phyloP scores from a whole-genome alignment of 2,797 vertebrate species.

The Pseudomugil gertrudae region DNA sequence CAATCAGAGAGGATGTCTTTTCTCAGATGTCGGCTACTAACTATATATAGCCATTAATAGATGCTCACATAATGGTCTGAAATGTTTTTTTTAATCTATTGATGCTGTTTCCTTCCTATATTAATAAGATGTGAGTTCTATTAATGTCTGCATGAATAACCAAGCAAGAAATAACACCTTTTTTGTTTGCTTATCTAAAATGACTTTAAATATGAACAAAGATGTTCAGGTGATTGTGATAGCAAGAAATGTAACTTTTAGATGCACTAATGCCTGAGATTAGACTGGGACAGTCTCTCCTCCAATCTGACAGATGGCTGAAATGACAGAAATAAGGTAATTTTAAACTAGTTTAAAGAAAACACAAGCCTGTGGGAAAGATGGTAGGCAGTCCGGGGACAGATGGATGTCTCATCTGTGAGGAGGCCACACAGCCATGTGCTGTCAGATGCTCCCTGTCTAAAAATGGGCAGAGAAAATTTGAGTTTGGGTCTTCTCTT shows the following conservation, averaged over 20 bases:
- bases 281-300: neutral
- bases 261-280: neutral
- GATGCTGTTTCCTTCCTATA: neutral
- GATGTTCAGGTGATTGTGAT: neutral
- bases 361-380: constrained; percentile 41
- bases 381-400: constrained; percentile 48
- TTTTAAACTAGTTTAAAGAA: constrained; percentile 24
- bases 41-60: neutral
- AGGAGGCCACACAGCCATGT: constrained; percentile 55
- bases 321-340: constrained; percentile 23
- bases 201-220: neutral
- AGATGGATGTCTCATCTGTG: constrained; percentile 65
- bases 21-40: too few relatives aligned
- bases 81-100: neutral
- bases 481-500: constrained; percentile 58
- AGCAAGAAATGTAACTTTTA: neutral
- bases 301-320: constrained; percentile 33
- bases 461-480: constrained; percentile 57
- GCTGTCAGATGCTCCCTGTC: constrained; percentile 69
- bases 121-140: neutral
- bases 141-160: constrained; percentile 7
- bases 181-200: neutral
- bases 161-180: neutral
- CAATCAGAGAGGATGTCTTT: too few relatives aligned
- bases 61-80: neutral